Evolutionary conservation across 2,888 invertebrate genomes (phyloP), one percentile per base, ranked within the genome.

Genomic region (Tenthredo mesomela): DNA sequence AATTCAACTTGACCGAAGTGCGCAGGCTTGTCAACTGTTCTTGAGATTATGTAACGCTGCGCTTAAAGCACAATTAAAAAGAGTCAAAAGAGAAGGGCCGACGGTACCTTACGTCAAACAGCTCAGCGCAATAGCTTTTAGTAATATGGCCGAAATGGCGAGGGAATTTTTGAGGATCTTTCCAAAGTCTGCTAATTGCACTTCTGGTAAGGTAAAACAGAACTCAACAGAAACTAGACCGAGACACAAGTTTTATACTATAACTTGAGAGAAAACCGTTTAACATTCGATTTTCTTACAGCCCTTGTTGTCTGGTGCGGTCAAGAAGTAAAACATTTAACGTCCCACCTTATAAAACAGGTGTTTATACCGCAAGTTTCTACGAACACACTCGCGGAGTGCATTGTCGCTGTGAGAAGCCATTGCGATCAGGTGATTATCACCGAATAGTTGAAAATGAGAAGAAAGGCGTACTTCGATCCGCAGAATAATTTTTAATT

Each of bases 281-380:
- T 29, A 61, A 65, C 47, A 10, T 85, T 47, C 37, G 50, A 7
- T 2, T 75, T 86, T 82, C 61, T 85, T 92, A 61, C 92, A 96
- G 97, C 96, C 84, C 96, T 98, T 88, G 96, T 98, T 86, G 97
- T 98, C 6, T 99, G 99, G 99, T 97, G 97, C 87, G 97, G 97
- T 90, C 95, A 96, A 87, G 97, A 98, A 94, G 94, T 98, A 85
- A 96, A 96, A 89, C 95, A 96, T 89, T 95, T 98, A 90, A 96
- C 97, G 89, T 96, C 96, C 88, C 97, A 97, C 93, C 95, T 98
- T 89, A 96, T 97, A 82, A 97, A 97, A 90, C 97, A 98, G 93
- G 96, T 98, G 78, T 97, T 99, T 91, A 97, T 97, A 88, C 97
- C 98, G 7, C 98, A 98, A 93, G 97, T 97, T 84, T 96, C 97